These are phyloP conservation scores for Aphis gossypii DNA, from an alignment of 1,140 invertebrate genomes.

Conservation along the genomic window DNA sequence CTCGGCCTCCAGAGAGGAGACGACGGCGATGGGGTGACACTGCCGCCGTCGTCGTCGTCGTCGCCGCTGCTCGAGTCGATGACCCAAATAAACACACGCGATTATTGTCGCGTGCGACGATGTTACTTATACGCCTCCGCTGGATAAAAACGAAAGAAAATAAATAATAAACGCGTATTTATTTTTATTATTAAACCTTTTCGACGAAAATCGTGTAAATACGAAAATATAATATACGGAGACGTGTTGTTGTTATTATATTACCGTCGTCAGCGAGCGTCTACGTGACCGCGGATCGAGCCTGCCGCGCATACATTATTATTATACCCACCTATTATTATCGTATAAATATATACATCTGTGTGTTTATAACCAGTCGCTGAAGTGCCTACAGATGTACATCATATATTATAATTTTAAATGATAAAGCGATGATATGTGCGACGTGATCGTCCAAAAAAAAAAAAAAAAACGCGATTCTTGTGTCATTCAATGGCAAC, in stretches of 20 bases:
- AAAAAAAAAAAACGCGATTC: background rate
- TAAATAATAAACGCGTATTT: background rate
- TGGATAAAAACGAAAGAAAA: conserved; percentile 9
- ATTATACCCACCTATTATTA: background rate
- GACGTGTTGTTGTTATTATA: background rate
- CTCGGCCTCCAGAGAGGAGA: too few relatives aligned
- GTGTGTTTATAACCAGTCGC: background rate
- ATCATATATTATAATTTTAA: background rate
- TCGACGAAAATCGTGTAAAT: background rate
- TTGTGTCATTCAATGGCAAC: background rate
- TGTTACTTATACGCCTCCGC: background rate
- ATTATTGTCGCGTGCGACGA: background rate
- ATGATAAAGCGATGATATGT: background rate
- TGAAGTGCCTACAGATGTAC: background rate
- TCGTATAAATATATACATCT: background rate
- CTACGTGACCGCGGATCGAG: background rate
- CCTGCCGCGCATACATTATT: background rate
- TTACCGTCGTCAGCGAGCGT: background rate
- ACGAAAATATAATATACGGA: background rate
- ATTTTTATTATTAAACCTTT: background rate
- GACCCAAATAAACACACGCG: conserved; percentile 54
- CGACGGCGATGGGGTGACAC: background rate
- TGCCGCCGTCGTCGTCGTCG: background rate
- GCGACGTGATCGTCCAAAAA: background rate
- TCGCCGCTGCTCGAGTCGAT: conserved; percentile 18